Conservation (phyloP, 2,113 vertebrate genomes). For the Emydura subglobosa region DNA sequence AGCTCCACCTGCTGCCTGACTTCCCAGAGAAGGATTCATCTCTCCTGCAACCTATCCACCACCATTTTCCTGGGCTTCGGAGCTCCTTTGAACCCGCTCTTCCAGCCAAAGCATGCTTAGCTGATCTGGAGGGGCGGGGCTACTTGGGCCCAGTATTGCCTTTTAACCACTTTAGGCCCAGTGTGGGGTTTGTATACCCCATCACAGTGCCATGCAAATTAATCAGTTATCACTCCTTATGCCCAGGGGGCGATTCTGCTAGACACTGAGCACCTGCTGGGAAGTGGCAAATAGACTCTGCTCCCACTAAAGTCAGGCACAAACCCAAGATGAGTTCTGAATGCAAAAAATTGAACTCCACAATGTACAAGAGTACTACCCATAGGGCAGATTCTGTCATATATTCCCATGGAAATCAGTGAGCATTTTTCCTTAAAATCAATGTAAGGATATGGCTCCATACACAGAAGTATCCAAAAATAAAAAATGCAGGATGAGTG, state of each 20-base stretch:
- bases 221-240: not conserved
- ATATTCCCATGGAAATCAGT: conserved; percentile 62
- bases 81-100: not conserved
- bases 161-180: not conserved
- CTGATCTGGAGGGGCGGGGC: not conserved
- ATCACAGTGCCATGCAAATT: not conserved
- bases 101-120: not conserved
- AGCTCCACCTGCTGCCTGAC: not conserved
- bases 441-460: conserved; percentile 61
- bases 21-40: not conserved
- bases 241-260: not conserved
- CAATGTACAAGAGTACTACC: not conserved
- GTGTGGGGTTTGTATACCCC: not conserved
- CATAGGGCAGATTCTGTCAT: not conserved
- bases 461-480: conserved; percentile 73
- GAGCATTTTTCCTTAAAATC: conserved; percentile 71
- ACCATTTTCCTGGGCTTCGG: not conserved
- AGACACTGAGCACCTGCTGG: conserved; percentile 16
- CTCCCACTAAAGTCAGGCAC: conserved; percentile 15
- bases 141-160: no score
- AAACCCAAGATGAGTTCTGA: not conserved
- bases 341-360: not conserved
- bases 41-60: not conserved
- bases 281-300: conserved; percentile 2
- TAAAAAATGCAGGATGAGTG: conserved; percentile 67